phyloP scores from a whole-genome alignment of 1,140 invertebrate genomes.

The Platorchestia sp. region DNA sequence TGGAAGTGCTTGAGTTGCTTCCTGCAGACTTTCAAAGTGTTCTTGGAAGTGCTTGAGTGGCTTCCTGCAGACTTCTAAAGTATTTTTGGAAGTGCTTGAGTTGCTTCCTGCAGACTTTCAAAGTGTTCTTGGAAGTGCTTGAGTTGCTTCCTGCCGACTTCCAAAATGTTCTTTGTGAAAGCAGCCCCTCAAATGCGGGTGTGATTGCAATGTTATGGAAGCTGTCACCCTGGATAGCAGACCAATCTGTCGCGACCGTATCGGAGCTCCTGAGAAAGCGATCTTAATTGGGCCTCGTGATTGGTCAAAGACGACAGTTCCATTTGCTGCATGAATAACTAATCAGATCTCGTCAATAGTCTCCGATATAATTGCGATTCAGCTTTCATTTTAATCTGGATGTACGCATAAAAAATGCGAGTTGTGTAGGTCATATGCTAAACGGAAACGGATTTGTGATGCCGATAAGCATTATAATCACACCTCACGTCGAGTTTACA shows the following conservation, averaged over 20 bases:
- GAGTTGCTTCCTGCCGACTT: no score
- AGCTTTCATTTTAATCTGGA: no score
- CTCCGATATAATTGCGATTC: background rate
- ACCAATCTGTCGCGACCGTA: background rate
- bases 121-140: no score
- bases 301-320: background rate
- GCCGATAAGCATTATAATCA: no score
- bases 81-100: background rate
- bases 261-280: background rate
- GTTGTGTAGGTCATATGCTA: no score
- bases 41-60: no score
- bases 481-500: no score
- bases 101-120: background rate
- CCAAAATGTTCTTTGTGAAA: background rate
- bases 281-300: background rate
- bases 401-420: no score
- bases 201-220: background rate
- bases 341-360: background rate
- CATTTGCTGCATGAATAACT: background rate
- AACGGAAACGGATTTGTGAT: no score
- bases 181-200: background rate
- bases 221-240: background rate
- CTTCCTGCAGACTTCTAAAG: no score
- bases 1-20: background rate
- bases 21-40: background rate